Conservation (phyloP, 2,888 invertebrate species). For the Lathronympha strigana region DNA sequence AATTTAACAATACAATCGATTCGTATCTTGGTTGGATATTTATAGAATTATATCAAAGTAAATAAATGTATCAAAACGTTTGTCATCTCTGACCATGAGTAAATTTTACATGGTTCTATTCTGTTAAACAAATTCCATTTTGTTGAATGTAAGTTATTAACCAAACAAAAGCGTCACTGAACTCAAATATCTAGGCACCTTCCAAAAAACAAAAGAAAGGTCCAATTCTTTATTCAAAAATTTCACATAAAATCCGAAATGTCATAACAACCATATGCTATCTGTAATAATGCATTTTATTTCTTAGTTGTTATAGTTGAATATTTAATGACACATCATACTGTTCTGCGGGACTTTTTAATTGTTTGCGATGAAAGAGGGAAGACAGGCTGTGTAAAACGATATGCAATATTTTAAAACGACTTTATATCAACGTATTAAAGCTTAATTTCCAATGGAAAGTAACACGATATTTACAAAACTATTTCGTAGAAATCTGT, state of each 20-base stretch:
- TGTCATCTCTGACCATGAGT: too few species aligned
- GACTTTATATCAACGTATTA: neutral
- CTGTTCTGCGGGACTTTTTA: neutral
- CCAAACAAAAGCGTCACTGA: conserved; percentile 9
- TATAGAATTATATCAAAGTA: neutral
- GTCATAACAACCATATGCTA: neutral
- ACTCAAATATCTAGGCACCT: conserved; percentile 7
- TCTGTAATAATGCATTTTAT: neutral
- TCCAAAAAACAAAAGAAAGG: conserved; percentile 11
- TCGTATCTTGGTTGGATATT: too few species aligned
- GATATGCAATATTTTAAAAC: neutral
- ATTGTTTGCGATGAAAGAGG: neutral
- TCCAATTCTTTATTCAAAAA: conserved; percentile 16
- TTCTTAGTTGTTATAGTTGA: neutral
- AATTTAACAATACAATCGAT: too few species aligned
- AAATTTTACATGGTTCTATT: too few species aligned
- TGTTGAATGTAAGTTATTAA: neutral
- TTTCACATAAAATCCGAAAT: neutral
- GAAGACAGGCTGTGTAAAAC: neutral
- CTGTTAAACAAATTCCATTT: neutral
- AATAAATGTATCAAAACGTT: neutral
- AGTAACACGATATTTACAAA: neutral
- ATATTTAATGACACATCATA: neutral
- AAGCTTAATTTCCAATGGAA: neutral
- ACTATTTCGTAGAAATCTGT: neutral